Evolutionary conservation across 2,113 vertebrate genomes (phyloP), one percentile per base, ranked within the genome.

Genomic region (Eptesicus fuscus): DNA sequence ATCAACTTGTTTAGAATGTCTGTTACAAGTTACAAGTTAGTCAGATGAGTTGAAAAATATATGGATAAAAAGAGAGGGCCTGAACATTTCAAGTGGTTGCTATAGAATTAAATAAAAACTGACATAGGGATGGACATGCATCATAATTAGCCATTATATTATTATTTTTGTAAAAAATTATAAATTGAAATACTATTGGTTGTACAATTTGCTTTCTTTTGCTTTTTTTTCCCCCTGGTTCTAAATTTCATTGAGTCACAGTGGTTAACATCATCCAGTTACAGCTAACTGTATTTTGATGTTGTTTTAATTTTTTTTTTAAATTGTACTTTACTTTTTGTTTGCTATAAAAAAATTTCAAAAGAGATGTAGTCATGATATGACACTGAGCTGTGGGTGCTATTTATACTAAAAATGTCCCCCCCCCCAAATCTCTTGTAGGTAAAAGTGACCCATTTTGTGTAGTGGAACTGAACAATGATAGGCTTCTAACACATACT

Each of bases 381-480:
- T 70, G 35, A 67, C 30, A n/a, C 20, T 47, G 37, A 84, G 47
- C 79, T 83, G 77, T 95, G 32, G 35, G 28, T 94, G 59, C 74
- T 17, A 25, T 95, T 95, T 91, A 61, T 51, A 42, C 85, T 97
- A 17, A 90, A 95, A 63, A 73, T 40, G 78, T 93, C 87, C 73
- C 8, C 95, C 73, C 8, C 95, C 94, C n/a, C 2, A 23, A 93
- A 95, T 97, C 88, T 98, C 61, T 96, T 71, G 4, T 76, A 99
- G 99, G 99, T 98, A 99, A 99, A 98, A 99, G 99, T 97, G 99
- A 99, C 97, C 99, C 99, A 0, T 99, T 99, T 98, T 99, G 99
- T 97, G 99, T 99, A 74, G 99, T 99, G 94, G 99, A 99, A 97
- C 96, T 99, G 98, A 99, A 99, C 97, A 99, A 99, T 25, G 99